phyloP scores from a whole-genome alignment of 2,797 vertebrate species.

The Neostethus bicornis region DNA sequence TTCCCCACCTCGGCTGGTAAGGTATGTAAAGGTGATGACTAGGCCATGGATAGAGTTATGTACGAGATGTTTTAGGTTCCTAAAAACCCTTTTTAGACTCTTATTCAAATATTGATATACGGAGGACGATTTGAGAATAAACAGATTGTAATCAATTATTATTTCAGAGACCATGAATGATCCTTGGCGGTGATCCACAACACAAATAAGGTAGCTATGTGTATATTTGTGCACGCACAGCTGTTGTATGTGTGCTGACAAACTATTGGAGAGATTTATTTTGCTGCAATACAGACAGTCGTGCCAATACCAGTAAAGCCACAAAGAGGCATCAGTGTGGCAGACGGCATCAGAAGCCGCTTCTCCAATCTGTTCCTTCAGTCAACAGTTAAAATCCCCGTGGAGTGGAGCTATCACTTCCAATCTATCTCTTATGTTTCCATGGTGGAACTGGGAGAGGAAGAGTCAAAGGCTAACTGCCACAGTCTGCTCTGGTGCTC shows the following conservation, averaged over 20 bases:
- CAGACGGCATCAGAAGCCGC: conserved; percentile 53
- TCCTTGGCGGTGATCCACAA: background rate
- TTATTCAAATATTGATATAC: too few species aligned
- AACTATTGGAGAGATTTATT: conserved; percentile 38
- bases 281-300: conserved; percentile 15
- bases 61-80: too few species aligned
- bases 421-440: conserved; percentile 52
- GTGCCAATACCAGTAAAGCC: conserved; percentile 54
- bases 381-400: conserved; percentile 63
- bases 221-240: conserved; percentile 26
- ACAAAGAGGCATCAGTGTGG: conserved; percentile 40
- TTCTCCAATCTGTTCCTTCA: conserved; percentile 68
- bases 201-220: conserved; percentile 4
- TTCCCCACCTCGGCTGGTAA: conserved; percentile 36
- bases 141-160: too few species aligned
- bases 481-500: conserved; percentile 47
- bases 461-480: conserved; percentile 66
- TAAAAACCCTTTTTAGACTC: too few species aligned
- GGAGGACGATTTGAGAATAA: too few species aligned
- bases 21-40: too few species aligned
- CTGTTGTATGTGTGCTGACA: conserved; percentile 27
- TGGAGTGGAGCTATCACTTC: conserved; percentile 41
- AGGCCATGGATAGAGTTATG: too few species aligned
- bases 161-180: background rate
- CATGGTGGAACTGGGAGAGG: conserved; percentile 28